Conservation (phyloP, 2,113 vertebrate genomes). For the Pygoscelis adeliae region DNA sequence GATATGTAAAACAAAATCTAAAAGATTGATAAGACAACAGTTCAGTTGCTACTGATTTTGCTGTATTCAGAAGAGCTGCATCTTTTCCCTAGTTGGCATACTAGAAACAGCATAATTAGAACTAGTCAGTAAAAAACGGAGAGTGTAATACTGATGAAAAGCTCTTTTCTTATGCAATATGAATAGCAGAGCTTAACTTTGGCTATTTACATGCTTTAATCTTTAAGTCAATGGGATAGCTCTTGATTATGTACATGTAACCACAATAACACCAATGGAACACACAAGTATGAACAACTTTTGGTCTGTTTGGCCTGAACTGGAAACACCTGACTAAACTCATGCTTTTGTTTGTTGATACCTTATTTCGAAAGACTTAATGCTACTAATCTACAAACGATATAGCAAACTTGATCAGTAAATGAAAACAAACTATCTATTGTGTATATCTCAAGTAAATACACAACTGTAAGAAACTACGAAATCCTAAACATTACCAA, state of each 20-base stretch:
- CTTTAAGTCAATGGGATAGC: neutral
- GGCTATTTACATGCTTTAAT: neutral
- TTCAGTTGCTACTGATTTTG: neutral
- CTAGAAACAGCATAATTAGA: neutral
- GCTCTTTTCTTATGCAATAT: neutral
- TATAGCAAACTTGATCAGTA: neutral
- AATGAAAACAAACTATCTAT: neutral
- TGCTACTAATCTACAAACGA: neutral
- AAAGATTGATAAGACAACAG: neutral
- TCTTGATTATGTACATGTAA: neutral
- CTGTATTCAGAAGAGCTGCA: neutral
- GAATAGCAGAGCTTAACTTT: neutral
- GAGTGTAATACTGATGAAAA: neutral
- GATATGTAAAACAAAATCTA: neutral
- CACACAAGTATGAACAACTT: neutral
- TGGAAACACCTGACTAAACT: neutral
- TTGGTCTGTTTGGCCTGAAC: neutral
- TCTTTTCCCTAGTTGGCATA: neutral
- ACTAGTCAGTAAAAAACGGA: neutral
- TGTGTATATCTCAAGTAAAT: neutral
- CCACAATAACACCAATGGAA: neutral
- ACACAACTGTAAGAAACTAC: neutral
- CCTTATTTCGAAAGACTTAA: neutral
- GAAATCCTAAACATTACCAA: neutral
- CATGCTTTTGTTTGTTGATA: neutral